phyloP scores from a whole-genome alignment of 2,888 invertebrate species.

The Listrodromus nycthemerus region DNA sequence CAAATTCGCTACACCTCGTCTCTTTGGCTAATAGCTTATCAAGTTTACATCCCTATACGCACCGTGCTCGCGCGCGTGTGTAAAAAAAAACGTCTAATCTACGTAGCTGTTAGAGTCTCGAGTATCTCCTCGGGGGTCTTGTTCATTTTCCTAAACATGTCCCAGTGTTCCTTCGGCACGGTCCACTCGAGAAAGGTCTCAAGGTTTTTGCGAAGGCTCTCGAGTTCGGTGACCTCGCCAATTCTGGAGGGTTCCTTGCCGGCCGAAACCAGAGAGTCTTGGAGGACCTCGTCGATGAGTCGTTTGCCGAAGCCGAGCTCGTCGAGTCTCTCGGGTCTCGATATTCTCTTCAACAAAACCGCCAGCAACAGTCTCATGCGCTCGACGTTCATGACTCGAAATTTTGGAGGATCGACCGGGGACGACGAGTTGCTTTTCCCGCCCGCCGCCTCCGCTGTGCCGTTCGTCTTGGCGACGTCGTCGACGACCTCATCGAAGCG shows the following conservation, averaged over 20 bases:
- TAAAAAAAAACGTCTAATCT: slow-evolving; percentile 48
- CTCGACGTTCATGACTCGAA: slow-evolving; percentile 88
- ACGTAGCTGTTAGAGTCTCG: slow-evolving; percentile 88
- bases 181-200: slow-evolving; percentile 92
- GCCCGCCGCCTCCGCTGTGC: slow-evolving; percentile 69
- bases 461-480: slow-evolving; percentile 58
- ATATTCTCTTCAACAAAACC: slow-evolving; percentile 92
- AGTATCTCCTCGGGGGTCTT: slow-evolving; percentile 92
- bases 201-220: slow-evolving; percentile 90
- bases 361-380: slow-evolving; percentile 93
- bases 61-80: neutral
- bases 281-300: slow-evolving; percentile 92
- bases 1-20: slow-evolving; percentile 47
- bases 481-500: slow-evolving; percentile 48
- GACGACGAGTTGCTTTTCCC: neutral
- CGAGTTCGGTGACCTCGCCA: slow-evolving; percentile 85
- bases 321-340: slow-evolving; percentile 91
- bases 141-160: slow-evolving; percentile 90
- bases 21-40: slow-evolving; percentile 57
- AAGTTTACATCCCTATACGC: slow-evolving; percentile 27
- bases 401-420: slow-evolving; percentile 80
- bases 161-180: slow-evolving; percentile 92
- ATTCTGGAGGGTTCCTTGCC: slow-evolving; percentile 89
- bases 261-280: slow-evolving; percentile 91
- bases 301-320: slow-evolving; percentile 91